phyloP scores from a whole-genome alignment of 2,113 vertebrate species.

The Arenaria interpres region DNA sequence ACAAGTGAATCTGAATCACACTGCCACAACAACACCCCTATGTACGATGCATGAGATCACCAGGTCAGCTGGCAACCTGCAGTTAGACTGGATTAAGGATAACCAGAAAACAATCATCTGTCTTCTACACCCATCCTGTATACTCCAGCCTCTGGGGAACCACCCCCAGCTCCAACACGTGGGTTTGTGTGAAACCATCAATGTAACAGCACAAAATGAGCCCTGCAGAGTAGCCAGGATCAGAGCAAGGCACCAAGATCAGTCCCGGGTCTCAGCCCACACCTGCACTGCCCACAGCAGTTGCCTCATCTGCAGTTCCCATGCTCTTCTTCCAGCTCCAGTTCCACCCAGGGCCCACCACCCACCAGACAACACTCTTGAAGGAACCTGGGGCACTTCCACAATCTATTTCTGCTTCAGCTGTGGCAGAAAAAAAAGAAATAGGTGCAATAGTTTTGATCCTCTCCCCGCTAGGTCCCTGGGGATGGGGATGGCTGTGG shows the following conservation, averaged over 20 bases:
- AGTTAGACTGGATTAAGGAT: neutral
- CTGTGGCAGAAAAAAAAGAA: neutral
- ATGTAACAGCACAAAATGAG: neutral
- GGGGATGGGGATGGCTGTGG: fast-evolving
- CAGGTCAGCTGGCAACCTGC: neutral
- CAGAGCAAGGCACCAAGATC: neutral
- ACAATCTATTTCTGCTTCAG: neutral
- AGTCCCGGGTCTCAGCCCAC: fast-evolving
- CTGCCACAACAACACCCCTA: neutral
- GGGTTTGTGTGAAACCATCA: neutral
- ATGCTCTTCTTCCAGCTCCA: neutral
- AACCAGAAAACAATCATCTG: neutral
- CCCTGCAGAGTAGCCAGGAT: neutral
- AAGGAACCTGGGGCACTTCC: neutral
- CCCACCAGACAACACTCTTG: neutral
- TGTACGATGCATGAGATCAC: neutral
- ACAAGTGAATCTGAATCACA: neutral
- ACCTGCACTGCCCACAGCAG: neutral
- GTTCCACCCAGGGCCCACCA: neutral
- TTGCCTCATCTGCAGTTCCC: neutral
- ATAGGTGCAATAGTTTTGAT: neutral
- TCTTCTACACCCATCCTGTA: neutral
- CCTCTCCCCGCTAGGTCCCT: neutral
- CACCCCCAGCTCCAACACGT: neutral
- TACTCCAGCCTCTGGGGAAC: neutral